Evolutionary conservation across 2,888 invertebrate genomes (phyloP), one percentile per base, ranked within the genome.

Genomic region (Dione vanillae): DNA sequence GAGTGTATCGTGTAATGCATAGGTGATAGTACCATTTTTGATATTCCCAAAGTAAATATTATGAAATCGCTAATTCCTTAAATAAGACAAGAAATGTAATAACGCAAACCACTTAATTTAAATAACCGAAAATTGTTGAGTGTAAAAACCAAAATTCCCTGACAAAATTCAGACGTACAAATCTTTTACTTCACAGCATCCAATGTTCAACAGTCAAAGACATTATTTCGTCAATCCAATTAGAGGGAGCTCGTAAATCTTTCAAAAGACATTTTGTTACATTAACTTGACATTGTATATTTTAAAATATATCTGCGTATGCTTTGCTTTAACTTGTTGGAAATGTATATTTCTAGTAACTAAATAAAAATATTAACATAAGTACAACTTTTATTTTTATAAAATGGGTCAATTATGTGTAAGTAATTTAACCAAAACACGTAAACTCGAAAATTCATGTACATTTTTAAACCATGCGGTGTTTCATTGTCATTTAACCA

Each of bases 181-280:
- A 67, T 51, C 65, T 56, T 73, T 72, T 73, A 72, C 66, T 72
- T 71, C 72, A 67, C 69, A 68, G 58, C 69, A 54, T 45, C n/a
- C 64, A 27, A 40, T 66, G 64, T 59, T 76, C 58, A 52, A 64
- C 62, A 72, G 70, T 75, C 70, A 73, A 71, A 69, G 70, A 69
- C 69, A 69, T 74, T 74, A 75, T 75, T 76, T 65, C 67, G 68
- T 62, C 45, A 70, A 72, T 76, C 62, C 73, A 75, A 73, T 76
- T 76, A 75, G 70, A 68, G 20, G 41, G 27, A 37, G 56, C 62
- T 59, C 67, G 71, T 74, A 74, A 76, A 76, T 75, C 71, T 72
- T 65, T 67, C 51, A 65, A 74, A 72, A 65, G 66, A 70, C 71
- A 65, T 69, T 61, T 59, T 45, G 64, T 68, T 67, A 65, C 64